These are phyloP conservation scores for Geodia barretti DNA, from an alignment of 37 sponge, comb jelly and placozoan genomes.

Conservation along the genomic window DNA sequence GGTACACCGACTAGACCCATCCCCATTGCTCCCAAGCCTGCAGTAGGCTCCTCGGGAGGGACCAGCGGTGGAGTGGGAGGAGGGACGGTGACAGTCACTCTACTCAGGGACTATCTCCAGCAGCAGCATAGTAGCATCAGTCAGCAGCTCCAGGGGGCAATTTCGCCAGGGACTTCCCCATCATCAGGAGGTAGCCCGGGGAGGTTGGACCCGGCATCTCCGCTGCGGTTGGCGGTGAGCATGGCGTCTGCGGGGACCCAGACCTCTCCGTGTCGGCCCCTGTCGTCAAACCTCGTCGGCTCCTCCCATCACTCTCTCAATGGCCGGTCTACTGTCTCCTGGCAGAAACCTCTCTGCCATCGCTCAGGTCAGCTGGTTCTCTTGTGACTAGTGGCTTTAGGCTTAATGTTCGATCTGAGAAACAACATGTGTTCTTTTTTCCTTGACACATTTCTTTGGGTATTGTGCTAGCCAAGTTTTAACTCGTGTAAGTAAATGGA, in stretches of 20 bases:
- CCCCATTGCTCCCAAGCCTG: slow-evolving; percentile 60
- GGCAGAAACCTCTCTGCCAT: not conserved
- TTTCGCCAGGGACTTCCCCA: not conserved
- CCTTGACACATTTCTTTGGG: too few relatives aligned
- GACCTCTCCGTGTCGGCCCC: slow-evolving; percentile 12
- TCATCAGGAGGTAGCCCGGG: not conserved
- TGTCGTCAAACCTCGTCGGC: not conserved
- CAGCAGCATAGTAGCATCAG: not conserved
- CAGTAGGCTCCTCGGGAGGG: too few relatives aligned
- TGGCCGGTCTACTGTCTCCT: not conserved
- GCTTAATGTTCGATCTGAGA: too few relatives aligned
- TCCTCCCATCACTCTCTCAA: not conserved
- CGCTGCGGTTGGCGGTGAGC: not conserved
- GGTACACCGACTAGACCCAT: slow-evolving; percentile 10
- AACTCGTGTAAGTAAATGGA: too few relatives aligned
- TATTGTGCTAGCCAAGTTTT: too few relatives aligned
- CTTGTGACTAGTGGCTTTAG: too few relatives aligned
- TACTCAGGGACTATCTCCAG: not conserved
- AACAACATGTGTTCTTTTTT: too few relatives aligned
- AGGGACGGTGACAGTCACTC: slow-evolving; percentile 3
- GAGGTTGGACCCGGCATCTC: not conserved
- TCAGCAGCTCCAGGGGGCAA: not conserved
- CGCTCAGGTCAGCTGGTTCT: too few relatives aligned
- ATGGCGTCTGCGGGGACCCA: slow-evolving; percentile 14
- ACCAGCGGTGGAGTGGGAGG: too few relatives aligned